phyloP scores from a whole-genome alignment of 2,113 vertebrate species.

The Herpailurus yagouaroundi region DNA sequence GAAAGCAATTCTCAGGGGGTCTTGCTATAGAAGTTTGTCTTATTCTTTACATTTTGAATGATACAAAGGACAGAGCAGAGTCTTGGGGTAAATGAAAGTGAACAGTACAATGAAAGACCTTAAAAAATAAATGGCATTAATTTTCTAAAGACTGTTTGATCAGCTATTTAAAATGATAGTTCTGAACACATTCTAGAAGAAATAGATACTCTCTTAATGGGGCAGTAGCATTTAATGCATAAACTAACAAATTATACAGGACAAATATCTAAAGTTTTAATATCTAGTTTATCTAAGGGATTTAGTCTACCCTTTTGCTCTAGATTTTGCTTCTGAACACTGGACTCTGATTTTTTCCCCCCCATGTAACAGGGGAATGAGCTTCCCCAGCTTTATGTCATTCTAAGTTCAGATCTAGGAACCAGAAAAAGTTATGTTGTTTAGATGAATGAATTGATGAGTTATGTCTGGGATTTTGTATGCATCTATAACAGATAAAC shows the following conservation, averaged over 20 bases:
- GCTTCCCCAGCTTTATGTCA: neutral
- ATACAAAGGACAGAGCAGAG: neutral
- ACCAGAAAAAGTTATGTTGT: neutral
- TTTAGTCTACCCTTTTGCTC: neutral
- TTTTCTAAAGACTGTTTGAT: neutral
- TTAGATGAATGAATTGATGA: neutral
- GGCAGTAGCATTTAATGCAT: slow-evolving; percentile 2
- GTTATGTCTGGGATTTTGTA: slow-evolving; percentile 34
- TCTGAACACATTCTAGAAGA: slow-evolving; percentile 12
- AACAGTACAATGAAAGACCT: neutral
- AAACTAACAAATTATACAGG: neutral
- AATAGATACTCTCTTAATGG: slow-evolving; percentile 8
- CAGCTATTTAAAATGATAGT: neutral
- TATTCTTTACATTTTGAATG: neutral
- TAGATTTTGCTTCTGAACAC: slow-evolving; percentile 1
- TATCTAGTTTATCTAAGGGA: neutral
- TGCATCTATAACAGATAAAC: slow-evolving; percentile 4
- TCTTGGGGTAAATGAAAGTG: slow-evolving; percentile 48
- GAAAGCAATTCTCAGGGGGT: neutral
- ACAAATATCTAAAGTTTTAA: neutral
- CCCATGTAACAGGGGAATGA: neutral
- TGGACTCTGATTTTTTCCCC: neutral
- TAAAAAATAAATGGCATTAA: neutral
- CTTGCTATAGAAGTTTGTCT: neutral
- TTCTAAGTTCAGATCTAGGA: slow-evolving; percentile 3